Base-by-base conservation (phyloP, 2,888 invertebrate genomes). In the Sthenelais limicola region DNA sequence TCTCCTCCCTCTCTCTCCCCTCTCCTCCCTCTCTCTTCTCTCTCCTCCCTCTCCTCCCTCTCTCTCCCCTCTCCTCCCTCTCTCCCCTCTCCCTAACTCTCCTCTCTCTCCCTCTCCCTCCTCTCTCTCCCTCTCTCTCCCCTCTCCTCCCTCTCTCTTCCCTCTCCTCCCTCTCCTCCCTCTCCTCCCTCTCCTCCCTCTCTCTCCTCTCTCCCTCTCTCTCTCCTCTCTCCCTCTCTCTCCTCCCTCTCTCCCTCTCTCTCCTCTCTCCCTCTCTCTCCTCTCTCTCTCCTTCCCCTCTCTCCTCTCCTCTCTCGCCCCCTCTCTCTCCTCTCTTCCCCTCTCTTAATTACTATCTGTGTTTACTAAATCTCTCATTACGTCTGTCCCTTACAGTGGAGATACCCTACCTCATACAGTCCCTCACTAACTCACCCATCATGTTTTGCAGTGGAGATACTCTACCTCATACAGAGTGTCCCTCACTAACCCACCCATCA, bases 281-380 rank as follows among this genome's bases (percentile, higher is more conserved):
- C 43, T 18, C 43, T 3, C 52, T 52, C 52, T 24, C 18, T 52
- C 52, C 52, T 30, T 24, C 32, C 56, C 56, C 56, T 9, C 56
- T 15, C 56, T 33, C 56, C 26, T 33, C 21, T 7, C 56, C 56
- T 21, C 21, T 33, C n/a, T 9, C 28, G 18, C 43, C 43, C 43
- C 43, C 9, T 43, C 56, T 32, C n/a, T n/a, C n/a, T n/a, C n/a
- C n/a, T n/a, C n/a, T n/a, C n/a, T n/a, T n/a, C n/a, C n/a, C n/a
- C n/a, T n/a, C n/a, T n/a, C n/a, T n/a, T n/a, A n/a, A n/a, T n/a
- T n/a, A n/a, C n/a, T n/a, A n/a, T n/a, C n/a, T n/a, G n/a, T n/a
- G n/a, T n/a, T n/a, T n/a, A n/a, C n/a, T n/a, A n/a, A n/a, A n/a
- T n/a, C n/a, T n/a, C n/a, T n/a, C n/a, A n/a, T n/a, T n/a, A n/a